These are phyloP conservation scores for Vulpes lagopus DNA, from an alignment of 2,113 vertebrate genomes.

Conservation along the genomic window DNA sequence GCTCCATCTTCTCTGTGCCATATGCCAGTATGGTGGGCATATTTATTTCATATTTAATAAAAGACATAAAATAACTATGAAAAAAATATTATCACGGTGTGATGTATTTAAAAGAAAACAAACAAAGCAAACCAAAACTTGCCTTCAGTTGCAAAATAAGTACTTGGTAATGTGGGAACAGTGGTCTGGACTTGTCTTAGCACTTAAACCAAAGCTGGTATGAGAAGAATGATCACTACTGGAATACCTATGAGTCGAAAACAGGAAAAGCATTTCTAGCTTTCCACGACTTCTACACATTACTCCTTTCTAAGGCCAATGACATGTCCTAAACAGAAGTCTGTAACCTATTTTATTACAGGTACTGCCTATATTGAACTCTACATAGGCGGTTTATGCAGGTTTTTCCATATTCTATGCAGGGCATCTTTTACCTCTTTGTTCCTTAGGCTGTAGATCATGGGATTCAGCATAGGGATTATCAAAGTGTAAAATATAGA, in stretches of 20 bases:
- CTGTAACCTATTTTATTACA: background rate
- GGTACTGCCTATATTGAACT: fast-evolving
- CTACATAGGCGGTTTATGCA: background rate
- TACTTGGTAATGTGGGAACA: background rate
- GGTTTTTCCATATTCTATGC: background rate
- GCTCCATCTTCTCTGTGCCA: background rate
- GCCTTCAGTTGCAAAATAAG: background rate
- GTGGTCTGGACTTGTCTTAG: background rate
- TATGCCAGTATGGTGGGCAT: background rate
- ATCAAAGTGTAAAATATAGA: slow-evolving; percentile 80
- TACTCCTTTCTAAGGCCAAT: background rate
- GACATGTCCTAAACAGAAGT: background rate
- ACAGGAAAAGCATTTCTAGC: background rate
- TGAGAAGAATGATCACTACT: background rate
- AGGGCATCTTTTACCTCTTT: slow-evolving; percentile 61
- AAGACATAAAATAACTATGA: background rate
- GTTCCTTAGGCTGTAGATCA: slow-evolving; percentile 79
- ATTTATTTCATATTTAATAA: background rate
- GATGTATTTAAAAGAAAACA: no score
- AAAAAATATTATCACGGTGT: background rate
- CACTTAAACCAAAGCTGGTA: background rate
- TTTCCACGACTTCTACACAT: background rate
- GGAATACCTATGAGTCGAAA: background rate
- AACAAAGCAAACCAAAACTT: background rate
- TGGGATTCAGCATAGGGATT: slow-evolving; percentile 81